Base-by-base conservation (phyloP, 1,140 invertebrate species). In the Gryon sp. region DNA sequence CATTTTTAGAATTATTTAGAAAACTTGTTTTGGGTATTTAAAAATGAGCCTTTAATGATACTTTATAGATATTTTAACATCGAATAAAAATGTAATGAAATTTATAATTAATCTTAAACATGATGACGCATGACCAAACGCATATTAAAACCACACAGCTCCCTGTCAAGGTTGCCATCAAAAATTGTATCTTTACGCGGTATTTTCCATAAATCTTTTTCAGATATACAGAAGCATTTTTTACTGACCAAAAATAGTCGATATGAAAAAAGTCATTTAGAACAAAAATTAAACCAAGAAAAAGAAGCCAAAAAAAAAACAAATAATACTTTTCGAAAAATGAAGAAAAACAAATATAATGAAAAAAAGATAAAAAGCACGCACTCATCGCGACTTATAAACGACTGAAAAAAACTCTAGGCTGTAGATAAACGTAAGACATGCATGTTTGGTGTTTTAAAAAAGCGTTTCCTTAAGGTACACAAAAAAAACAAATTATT, bases 361-460 rank as follows among this genome's bases (percentile, higher is more conserved):
- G 62, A 55, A 24, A 41, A 80, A 73, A 79, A 70, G 70, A 62
- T 55, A 83, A 53, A 20, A 15, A 79, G 68, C 78, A 82, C 76
- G 81, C 83, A 84, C 79, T 85, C 76, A 84, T 85, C 76, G 82
- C 74, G 82, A 84, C 78, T 84, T 79, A 84, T 82, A 63, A 87
- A 75, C 83, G 86, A 89, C 87, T 88, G 87, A 73, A 57, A 65
- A 48, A 88, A 86, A 85, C 80, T 87, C 82, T 87, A 87, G 86
- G 85, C 85, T 88, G 87, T 88, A 89, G 72, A 89, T 88, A 88
- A 77, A 86, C 83, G 59, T 83, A 86, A 89, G 84, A 84, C 83
- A 88, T 87, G 85, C 87, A 87, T 89, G 86, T 89, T 88, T 79
- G 87, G 85, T 89, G 85, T 87, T 87, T 62, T 70, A 59, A 82